A percentile compares a stretch with the other conserved stretches of the same genome.
phyloP scores from a whole-genome alignment of 2,888 invertebrate species.

The Aleiodes leptofemur region DNA sequence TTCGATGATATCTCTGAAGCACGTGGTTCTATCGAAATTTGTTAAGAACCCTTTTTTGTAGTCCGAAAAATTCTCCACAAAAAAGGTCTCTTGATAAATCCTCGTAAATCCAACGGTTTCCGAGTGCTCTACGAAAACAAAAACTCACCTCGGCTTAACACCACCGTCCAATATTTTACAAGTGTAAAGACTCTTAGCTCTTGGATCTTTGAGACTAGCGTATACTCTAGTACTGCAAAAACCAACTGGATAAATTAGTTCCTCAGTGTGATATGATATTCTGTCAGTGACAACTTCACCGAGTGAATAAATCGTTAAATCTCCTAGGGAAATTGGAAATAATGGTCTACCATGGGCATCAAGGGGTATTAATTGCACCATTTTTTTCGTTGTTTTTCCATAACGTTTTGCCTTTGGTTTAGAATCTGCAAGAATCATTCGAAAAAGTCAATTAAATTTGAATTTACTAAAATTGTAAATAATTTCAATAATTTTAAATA shows the following conservation, averaged over 20 bases:
- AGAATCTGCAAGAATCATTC: slow-evolving; percentile 50
- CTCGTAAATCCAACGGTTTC: neutral
- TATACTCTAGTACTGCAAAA: slow-evolving; percentile 87
- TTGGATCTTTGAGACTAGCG: slow-evolving; percentile 83
- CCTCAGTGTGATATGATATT: slow-evolving; percentile 82
- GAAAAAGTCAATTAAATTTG: neutral
- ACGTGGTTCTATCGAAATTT: too few relatives aligned
- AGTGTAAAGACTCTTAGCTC: slow-evolving; percentile 84
- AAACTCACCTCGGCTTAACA: slow-evolving; percentile 79
- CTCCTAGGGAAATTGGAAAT: slow-evolving; percentile 84
- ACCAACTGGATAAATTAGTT: slow-evolving; percentile 86
- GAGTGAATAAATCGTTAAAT: slow-evolving; percentile 83
- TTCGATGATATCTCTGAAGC: too few relatives aligned
- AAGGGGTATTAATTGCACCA: slow-evolving; percentile 81
- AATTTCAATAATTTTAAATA: slow-evolving; percentile 7
- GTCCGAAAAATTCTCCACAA: neutral
- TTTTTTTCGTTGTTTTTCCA: slow-evolving; percentile 70
- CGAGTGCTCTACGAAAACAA: neutral
- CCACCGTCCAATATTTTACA: slow-evolving; percentile 88
- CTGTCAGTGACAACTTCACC: slow-evolving; percentile 85
- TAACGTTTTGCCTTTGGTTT: slow-evolving; percentile 69
- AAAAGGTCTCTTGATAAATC: slow-evolving; percentile 6
- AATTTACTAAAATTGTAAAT: too few relatives aligned
- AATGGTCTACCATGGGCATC: slow-evolving; percentile 83
- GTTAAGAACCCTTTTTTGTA: too few relatives aligned